A percentile compares a stretch with the other conserved stretches of the same genome.
These are phyloP conservation scores for Mastomys coucha DNA, from an alignment of 2,113 vertebrate genomes.

Conservation along the genomic window DNA sequence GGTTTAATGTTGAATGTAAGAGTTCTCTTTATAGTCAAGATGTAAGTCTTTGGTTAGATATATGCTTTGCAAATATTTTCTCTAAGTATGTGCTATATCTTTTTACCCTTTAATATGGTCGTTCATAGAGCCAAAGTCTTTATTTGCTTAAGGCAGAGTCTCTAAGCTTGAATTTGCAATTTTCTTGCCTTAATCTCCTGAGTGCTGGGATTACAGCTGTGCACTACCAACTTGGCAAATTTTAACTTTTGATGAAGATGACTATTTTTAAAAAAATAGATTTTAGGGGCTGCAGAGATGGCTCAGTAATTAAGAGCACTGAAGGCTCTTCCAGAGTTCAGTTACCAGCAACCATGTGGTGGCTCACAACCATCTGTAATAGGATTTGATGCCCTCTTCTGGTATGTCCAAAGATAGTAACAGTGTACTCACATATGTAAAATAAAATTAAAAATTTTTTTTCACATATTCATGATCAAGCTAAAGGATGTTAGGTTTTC, in stretches of 20 bases:
- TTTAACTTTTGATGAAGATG: constrained; percentile 62
- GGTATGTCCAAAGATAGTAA: no score
- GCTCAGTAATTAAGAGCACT: no score
- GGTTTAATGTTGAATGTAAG: constrained; percentile 41
- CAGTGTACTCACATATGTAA: no score
- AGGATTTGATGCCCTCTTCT: no score
- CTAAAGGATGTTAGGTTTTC: constrained; percentile 46
- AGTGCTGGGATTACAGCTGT: background rate
- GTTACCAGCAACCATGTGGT: no score
- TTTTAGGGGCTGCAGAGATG: background rate
- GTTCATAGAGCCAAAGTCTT: background rate
- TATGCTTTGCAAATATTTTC: constrained; percentile 36
- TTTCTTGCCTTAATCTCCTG: background rate
- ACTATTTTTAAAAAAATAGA: constrained; percentile 24
- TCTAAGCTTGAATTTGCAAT: background rate
- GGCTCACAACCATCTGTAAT: no score
- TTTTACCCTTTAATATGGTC: background rate
- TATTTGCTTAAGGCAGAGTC: background rate
- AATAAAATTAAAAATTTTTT: no score
- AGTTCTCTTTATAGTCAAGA: constrained; percentile 36
- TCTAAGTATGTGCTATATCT: background rate
- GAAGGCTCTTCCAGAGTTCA: no score
- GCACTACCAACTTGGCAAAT: background rate
- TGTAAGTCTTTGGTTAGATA: background rate
- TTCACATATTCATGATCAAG: constrained; percentile 20